Base-by-base conservation (phyloP, 2,113 vertebrate genomes). In the Phoenicopterus ruber region DNA sequence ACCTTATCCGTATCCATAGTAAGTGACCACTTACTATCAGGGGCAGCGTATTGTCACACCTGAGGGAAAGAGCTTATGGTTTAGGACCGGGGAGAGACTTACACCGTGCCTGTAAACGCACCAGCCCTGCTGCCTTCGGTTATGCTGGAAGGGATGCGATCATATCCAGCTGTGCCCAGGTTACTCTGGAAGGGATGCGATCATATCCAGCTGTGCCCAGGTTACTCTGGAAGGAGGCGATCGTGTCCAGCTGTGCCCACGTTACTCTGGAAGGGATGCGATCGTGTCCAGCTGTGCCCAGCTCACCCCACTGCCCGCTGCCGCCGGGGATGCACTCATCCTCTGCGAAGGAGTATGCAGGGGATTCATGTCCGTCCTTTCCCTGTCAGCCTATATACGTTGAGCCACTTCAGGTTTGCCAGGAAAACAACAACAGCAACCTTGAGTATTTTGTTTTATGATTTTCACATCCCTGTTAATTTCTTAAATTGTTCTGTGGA, bases 21-120 rank as follows among this genome's bases (percentile, higher is more conserved):
- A n/a, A n/a, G n/a, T n/a, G n/a, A n/a, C 66, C 1, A 0, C 19
- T 79, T 62, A 2, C 15, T 76, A 2, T 61, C 42, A 81, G 44
- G 9, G 8, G 8, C 58, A 77, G 49, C 40, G 6, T 15, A 3
- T 31, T 93, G 10, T 55, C 25, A 25, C 58, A 61, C 25, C 46
- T 46, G 54, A 72, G 44, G 40, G 40, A 40, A 79, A 16, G 38
- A 52, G 13, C 31, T 72, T 40, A 2, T 3, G 36, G 26, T n/a
- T 63, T 22, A 44, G 44, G 32, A 25, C 9, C 0, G 0, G 50
- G 46, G 19, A 50, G 50, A 44, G 49, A 2, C 20, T 50, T 16
- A 7, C 22, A 9, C 52, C 2, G 3, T 52, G 57, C 32, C 63
- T 54, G 26, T 28, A 31, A 46, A 31, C 5, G 31, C 34, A 17